Evolutionary conservation across 2,113 vertebrate species (phyloP).

Genomic region (Malurus melanocephalus): DNA sequence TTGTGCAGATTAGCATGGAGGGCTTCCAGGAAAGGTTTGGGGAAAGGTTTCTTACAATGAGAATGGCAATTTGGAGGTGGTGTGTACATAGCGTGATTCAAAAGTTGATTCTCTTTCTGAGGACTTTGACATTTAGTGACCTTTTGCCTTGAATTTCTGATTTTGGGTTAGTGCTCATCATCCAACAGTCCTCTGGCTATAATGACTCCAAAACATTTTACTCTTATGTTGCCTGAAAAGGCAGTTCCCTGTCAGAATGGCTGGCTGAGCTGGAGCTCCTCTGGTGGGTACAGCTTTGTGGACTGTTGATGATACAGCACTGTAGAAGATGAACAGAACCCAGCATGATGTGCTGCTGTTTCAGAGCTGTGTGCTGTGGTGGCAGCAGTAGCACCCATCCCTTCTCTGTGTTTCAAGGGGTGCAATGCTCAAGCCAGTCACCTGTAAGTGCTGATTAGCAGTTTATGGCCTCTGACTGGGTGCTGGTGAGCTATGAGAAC

Average conservation of each 20-base stretch:
- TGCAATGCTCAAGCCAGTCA: background rate
- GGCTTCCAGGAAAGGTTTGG: slow-evolving; percentile 12
- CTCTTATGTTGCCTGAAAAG: background rate
- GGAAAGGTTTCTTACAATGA: background rate
- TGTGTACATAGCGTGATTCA: background rate
- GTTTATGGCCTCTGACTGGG: background rate
- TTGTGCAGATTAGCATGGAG: slow-evolving; percentile 39
- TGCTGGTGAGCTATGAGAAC: background rate
- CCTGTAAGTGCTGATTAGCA: background rate
- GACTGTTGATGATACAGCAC: background rate
- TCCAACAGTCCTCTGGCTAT: background rate
- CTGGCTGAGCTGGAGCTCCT: background rate
- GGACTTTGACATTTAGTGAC: background rate
- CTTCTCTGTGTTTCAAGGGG: background rate
- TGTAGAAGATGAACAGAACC: background rate
- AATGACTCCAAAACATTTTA: background rate
- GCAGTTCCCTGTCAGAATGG: background rate
- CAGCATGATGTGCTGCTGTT: background rate
- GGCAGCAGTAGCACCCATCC: background rate
- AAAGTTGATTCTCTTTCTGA: background rate
- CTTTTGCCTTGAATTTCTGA: background rate
- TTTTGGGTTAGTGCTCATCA: background rate
- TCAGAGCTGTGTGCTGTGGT: background rate
- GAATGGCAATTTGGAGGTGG: background rate
- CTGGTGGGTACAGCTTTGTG: background rate